Evolutionary conservation across 1,140 invertebrate species (phyloP), one percentile per base, ranked within the genome.

Genomic region (Lepidurus apus): DNA sequence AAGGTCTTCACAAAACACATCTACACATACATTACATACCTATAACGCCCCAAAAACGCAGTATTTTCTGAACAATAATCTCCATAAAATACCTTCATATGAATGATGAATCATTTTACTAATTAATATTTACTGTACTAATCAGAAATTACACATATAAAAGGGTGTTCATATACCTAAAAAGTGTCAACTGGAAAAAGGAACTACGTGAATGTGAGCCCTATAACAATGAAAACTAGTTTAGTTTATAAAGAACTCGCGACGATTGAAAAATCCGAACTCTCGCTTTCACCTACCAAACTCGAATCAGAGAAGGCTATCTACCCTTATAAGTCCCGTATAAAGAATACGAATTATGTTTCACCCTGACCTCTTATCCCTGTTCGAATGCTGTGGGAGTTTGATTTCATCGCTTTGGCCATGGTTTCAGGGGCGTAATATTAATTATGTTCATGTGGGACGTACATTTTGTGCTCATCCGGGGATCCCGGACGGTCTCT

Each of bases 381-480:
- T 13, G 53, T 4, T 65, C 53, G n/a, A 65, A 65, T 21, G 5
- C 53, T 65, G 53, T n/a, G 53, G 53, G 53, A 65, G 53, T 65
- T 11, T 65, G 53, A 13, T 65, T 65, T 65, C 53, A 65, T 7
- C 17, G 17, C 53, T 65, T 17, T 7, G 53, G 9, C 53, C 21
- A 13, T 17, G 53, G 53, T 65, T 65, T 65, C 53, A 65, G n/a
- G 53, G 53, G 53, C 21, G 53, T 65, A 65, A 65, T 65, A 21
- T n/a, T 65, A 65, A 65, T 65, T 34, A 21, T 65, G 13, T 65
- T n/a, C 17, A 65, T 65, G 53, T 21, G 53, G 53, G 53, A 65
- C 53, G 53, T 65, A 65, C 21, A 65, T 21, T 65, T 34, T n/a
- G 53, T 65, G 53, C 8, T 65, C 53, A 65, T 65, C 53, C 53